These are phyloP conservation scores for Echinarachnius parma DNA, from an alignment of 53 echinoderm and acorn worm species.

Conservation along the genomic window DNA sequence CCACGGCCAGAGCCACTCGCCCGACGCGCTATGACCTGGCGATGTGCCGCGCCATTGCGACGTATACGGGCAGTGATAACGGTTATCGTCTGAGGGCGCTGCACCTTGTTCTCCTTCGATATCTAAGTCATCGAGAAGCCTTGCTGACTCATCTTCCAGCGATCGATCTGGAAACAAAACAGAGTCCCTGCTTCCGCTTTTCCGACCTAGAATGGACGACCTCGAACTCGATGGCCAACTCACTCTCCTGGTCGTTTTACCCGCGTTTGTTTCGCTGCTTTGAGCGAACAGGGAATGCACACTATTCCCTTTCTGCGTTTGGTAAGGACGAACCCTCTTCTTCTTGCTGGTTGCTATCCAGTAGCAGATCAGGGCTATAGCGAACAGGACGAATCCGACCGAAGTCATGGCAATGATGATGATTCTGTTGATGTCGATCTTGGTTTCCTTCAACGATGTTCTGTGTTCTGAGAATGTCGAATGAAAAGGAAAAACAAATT, in stretches of 20 bases:
- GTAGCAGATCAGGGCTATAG: conserved; percentile 15
- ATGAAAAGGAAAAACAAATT: no score
- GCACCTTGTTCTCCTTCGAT: neutral
- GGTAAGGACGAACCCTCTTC: neutral
- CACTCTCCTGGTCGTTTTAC: neutral
- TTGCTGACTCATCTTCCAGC: conserved; percentile 17
- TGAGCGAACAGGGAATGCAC: neutral
- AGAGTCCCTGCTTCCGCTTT: conserved; percentile 3
- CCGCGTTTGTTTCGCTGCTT: conserved; percentile 1
- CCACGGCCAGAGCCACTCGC: conserved; percentile 37
- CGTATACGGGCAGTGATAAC: conserved; percentile 10
- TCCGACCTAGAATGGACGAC: conserved; percentile 9
- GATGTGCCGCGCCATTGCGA: neutral
- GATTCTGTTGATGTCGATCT: neutral
- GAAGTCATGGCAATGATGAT: neutral
- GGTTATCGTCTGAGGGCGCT: neutral
- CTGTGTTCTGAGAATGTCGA: no score
- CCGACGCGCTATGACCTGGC: neutral
- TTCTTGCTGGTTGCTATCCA: neutral
- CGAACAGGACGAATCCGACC: conserved; percentile 13
- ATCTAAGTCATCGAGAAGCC: conserved; percentile 1
- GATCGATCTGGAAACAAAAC: conserved; percentile 1
- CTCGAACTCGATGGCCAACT: neutral
- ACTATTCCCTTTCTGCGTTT: neutral
- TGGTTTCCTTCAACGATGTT: no score